phyloP scores from a whole-genome alignment of 2,797 vertebrate genomes.

The Ambastaia sidthimunki region DNA sequence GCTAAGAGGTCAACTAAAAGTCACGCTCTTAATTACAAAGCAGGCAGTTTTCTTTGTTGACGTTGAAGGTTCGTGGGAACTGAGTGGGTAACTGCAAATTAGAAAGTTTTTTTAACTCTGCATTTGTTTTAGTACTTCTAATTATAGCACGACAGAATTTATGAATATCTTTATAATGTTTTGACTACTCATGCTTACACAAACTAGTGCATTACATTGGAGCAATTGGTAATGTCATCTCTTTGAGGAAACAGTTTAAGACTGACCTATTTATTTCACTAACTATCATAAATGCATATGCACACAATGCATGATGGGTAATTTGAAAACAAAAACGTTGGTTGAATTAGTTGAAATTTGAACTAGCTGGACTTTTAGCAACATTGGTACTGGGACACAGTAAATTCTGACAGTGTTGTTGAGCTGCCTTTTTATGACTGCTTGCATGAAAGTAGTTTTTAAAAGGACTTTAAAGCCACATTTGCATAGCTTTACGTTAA shows the following conservation, averaged over 20 bases:
- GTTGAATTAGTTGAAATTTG: neutral
- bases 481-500: no score
- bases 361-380: neutral
- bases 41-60: constrained; percentile 5
- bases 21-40: neutral
- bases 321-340: neutral
- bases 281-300: no score
- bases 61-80: neutral
- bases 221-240: neutral
- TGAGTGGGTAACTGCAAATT: neutral
- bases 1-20: constrained; percentile 29
- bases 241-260: neutral
- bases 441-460: no score
- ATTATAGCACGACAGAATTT: no score
- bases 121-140: neutral
- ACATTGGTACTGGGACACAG: neutral
- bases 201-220: neutral
- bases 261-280: no score
- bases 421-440: no score
- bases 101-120: neutral
- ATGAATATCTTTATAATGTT: neutral
- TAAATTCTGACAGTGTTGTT: neutral
- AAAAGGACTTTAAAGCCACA: no score
- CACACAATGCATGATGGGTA: neutral
- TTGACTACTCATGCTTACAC: neutral